A percentile compares a stretch with the other conserved stretches of the same genome.
Conservation (phyloP, 2,888 invertebrate genomes). For the Leptothorax acervorum region DNA sequence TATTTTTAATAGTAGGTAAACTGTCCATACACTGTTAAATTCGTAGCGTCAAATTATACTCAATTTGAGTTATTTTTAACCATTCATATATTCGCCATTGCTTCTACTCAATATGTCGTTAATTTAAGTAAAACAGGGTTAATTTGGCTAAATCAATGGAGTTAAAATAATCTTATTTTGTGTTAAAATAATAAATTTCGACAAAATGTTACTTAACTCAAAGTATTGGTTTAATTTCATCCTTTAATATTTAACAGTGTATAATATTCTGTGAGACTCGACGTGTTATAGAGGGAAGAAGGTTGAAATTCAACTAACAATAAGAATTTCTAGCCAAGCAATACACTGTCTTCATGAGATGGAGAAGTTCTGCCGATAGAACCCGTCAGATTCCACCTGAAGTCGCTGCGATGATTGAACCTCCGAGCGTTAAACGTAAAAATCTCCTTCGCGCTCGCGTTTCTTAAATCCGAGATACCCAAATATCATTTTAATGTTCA, state of each 20-base stretch:
- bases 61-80: too few species aligned
- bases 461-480: neutral
- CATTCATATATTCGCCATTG: too few species aligned
- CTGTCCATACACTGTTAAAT: neutral
- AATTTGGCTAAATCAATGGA: too few species aligned
- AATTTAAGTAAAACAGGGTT: too few species aligned
- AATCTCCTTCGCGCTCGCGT: neutral
- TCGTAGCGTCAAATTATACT: too few species aligned
- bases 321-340: neutral
- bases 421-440: neutral
- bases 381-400: neutral
- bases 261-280: neutral
- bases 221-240: neutral
- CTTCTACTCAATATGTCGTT: too few species aligned
- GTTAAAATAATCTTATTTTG: too few species aligned
- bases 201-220: too few species aligned
- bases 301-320: neutral
- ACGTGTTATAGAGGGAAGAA: neutral
- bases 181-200: too few species aligned
- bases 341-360: neutral
- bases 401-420: conserved; percentile 1
- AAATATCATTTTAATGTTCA: neutral
- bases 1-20: neutral
- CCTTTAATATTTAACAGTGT: neutral
- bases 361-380: neutral